Percentiles rank a stretch among this genome's conserved stretches.
These are phyloP conservation scores for Orchestia grillus DNA, from an alignment of 1,140 invertebrate species.

Conservation along the genomic window DNA sequence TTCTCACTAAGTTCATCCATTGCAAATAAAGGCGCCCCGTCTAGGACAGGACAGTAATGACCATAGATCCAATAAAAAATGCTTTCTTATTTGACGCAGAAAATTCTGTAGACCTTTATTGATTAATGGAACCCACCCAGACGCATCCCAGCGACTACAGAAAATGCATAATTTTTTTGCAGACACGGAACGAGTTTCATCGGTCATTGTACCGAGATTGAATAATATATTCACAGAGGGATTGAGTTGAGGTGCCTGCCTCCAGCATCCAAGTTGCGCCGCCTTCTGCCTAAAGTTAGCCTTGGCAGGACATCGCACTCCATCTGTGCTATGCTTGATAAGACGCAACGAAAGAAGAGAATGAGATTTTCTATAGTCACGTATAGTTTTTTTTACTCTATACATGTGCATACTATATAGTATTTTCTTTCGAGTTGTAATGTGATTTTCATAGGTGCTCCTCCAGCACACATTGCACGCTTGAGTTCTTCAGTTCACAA, in stretches of 20 bases:
- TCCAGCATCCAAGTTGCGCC: neutral
- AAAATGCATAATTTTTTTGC: too few relatives aligned
- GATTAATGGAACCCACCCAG: too few relatives aligned
- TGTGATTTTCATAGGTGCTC: neutral
- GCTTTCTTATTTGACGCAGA: neutral
- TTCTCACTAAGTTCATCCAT: neutral
- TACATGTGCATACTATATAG: too few relatives aligned
- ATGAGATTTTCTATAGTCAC: neutral
- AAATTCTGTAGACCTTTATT: too few relatives aligned
- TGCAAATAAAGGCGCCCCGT: neutral
- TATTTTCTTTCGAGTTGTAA: too few relatives aligned
- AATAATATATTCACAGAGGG: neutral
- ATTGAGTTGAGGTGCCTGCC: neutral
- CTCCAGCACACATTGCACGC: neutral
- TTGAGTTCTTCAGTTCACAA: neutral
- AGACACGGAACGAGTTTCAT: neutral
- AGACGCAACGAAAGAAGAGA: neutral
- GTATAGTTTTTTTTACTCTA: too few relatives aligned
- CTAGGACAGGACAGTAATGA: neutral
- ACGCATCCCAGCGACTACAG: too few relatives aligned
- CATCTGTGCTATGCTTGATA: neutral
- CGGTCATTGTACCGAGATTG: neutral
- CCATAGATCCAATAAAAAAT: neutral
- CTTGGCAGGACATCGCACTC: neutral
- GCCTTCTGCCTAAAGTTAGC: neutral